phyloP scores from a whole-genome alignment of 92 coral and sea anemone species.

The Paragorgia papillata region DNA sequence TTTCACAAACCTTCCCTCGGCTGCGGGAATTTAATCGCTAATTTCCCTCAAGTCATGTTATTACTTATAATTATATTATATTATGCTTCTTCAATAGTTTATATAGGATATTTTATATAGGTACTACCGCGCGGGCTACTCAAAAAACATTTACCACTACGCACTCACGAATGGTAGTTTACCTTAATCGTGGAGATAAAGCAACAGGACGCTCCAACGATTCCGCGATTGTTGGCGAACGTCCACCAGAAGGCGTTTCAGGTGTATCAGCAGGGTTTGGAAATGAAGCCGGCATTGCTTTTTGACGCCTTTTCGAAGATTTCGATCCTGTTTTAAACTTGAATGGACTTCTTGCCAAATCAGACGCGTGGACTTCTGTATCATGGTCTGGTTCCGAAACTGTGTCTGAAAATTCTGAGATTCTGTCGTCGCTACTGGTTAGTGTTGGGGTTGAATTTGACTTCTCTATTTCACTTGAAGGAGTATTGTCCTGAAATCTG shows the following conservation, averaged over 20 bases:
- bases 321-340: not conserved
- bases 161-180: no score
- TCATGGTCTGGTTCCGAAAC: conserved; percentile 28
- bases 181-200: conserved; percentile 39
- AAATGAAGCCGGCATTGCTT: not conserved
- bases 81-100: no score
- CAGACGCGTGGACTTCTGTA: not conserved
- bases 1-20: no score
- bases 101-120: no score
- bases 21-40: no score
- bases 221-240: conserved; percentile 6
- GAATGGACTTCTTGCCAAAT: conserved; percentile 7
- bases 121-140: no score
- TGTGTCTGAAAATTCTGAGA: conserved; percentile 15
- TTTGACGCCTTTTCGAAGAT: not conserved
- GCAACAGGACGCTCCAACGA: conserved; percentile 36
- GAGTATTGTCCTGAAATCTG: not conserved
- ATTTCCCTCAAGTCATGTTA: no score
- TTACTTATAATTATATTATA: no score
- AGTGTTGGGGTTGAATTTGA: conserved; percentile 13
- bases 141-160: no score
- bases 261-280: not conserved
- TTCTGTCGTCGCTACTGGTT: not conserved
- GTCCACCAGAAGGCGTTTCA: not conserved
- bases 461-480: conserved; percentile 17